Conservation (phyloP, 2,888 invertebrate genomes). For the Sinhomidia bicolor region DNA sequence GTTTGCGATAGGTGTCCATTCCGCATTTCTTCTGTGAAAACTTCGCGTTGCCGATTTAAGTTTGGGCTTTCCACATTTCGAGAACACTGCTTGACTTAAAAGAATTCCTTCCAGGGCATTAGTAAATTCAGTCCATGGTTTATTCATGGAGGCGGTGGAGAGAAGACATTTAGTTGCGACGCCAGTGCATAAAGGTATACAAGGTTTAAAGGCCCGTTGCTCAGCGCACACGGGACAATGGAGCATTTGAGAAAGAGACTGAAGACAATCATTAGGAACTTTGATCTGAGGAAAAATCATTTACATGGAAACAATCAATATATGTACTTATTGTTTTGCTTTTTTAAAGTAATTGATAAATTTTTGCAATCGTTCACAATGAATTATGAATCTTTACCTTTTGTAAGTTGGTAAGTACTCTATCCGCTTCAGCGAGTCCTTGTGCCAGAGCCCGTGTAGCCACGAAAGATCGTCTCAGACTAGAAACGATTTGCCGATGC, state of each 20-base stretch:
- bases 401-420: slow-evolving; percentile 78
- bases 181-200: slow-evolving; percentile 77
- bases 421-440: slow-evolving; percentile 84
- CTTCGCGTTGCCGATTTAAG: slow-evolving; percentile 72
- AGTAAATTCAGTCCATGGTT: slow-evolving; percentile 79
- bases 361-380: no score
- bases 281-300: slow-evolving; percentile 74
- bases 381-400: slow-evolving; percentile 76
- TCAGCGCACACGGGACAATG: slow-evolving; percentile 79
- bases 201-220: slow-evolving; percentile 78
- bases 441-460: slow-evolving; percentile 97
- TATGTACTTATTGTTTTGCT: no score
- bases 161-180: slow-evolving; percentile 77
- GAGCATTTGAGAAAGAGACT: slow-evolving; percentile 77
- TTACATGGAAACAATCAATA: neutral
- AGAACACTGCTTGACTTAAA: slow-evolving; percentile 89
- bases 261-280: slow-evolving; percentile 75
- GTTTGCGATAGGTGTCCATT: neutral
- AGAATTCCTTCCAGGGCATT: slow-evolving; percentile 78
- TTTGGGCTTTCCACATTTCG: slow-evolving; percentile 79
- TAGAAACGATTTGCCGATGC: slow-evolving; percentile 80
- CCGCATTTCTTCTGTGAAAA: slow-evolving; percentile 34
- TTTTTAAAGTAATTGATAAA: no score
- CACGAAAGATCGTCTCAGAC: slow-evolving; percentile 89
- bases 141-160: slow-evolving; percentile 73